Evolutionary conservation across 2,888 invertebrate genomes (phyloP).

Genomic region (Hartigia nigra): DNA sequence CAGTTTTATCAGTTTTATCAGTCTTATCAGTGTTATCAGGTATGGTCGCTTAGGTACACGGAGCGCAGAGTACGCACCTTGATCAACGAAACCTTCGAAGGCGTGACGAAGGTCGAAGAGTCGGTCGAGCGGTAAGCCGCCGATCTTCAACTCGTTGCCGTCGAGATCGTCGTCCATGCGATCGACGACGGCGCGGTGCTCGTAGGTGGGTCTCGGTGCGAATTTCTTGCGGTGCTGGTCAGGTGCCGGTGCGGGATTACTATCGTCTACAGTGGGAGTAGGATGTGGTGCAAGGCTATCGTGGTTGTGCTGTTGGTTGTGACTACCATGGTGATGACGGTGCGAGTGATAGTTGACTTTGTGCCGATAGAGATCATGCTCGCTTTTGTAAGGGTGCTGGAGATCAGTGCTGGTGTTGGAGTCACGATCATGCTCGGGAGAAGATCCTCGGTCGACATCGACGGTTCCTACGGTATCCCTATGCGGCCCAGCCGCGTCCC

Average conservation of each 20-base stretch:
- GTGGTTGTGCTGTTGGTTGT: conserved; percentile 50
- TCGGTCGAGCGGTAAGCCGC: conserved; percentile 70
- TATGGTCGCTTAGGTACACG: background rate
- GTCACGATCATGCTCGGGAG: conserved; percentile 58
- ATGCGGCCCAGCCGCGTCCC: conserved; percentile 12
- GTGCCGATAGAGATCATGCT: conserved; percentile 28
- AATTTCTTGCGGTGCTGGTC: conserved; percentile 50
- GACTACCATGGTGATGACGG: conserved; percentile 53
- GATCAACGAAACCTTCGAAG: conserved; percentile 74
- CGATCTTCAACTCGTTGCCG: conserved; percentile 56
- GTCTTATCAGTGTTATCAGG: background rate
- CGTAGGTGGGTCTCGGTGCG: conserved; percentile 62
- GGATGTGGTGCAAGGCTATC: conserved; percentile 41
- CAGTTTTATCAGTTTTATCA: background rate
- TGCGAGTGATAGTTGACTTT: conserved; percentile 62
- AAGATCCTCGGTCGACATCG: conserved; percentile 24
- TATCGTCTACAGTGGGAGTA: conserved; percentile 54
- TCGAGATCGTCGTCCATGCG: conserved; percentile 69
- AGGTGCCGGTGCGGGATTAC: conserved; percentile 51
- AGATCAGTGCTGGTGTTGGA: conserved; percentile 50
- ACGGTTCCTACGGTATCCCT: conserved; percentile 1
- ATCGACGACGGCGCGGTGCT: conserved; percentile 66
- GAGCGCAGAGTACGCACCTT: conserved; percentile 69
- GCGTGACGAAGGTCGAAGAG: conserved; percentile 73
- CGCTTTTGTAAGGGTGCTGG: conserved; percentile 38